These are phyloP conservation scores for Apoda limacodes DNA, from an alignment of 2,888 invertebrate species.

Conservation along the genomic window DNA sequence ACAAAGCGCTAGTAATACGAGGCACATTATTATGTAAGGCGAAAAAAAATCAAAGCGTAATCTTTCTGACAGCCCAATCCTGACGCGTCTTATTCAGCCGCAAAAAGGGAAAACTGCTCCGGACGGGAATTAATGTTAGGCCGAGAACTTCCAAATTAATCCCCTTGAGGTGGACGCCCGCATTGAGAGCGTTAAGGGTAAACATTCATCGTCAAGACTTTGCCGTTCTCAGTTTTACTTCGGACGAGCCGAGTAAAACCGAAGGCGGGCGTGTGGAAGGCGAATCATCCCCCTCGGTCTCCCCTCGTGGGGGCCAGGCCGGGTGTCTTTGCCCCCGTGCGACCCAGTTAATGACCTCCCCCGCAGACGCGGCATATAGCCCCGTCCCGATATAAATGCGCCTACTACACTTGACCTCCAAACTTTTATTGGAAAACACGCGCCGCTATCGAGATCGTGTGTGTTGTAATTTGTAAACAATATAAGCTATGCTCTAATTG, in stretches of 20 bases:
- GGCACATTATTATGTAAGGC: too few species aligned
- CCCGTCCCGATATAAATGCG: slow-evolving; percentile 67
- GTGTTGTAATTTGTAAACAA: slow-evolving; percentile 49
- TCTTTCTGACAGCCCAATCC: slow-evolving; percentile 36
- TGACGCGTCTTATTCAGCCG: slow-evolving; percentile 29
- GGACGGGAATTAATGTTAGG: slow-evolving; percentile 41
- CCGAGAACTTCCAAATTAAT: slow-evolving; percentile 53
- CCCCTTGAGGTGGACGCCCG: slow-evolving; percentile 47
- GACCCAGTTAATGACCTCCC: slow-evolving; percentile 69
- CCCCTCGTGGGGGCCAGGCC: slow-evolving; percentile 40
- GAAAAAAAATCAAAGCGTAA: slow-evolving; percentile 27
- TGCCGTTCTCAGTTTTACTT: slow-evolving; percentile 27
- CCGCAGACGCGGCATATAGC: slow-evolving; percentile 58
- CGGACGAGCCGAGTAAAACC: slow-evolving; percentile 26
- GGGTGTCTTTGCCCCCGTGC: slow-evolving; percentile 61
- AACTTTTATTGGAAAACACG: slow-evolving; percentile 68
- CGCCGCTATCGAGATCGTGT: slow-evolving; percentile 50
- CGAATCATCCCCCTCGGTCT: slow-evolving; percentile 53
- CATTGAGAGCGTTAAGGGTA: slow-evolving; percentile 39
- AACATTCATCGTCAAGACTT: slow-evolving; percentile 39
- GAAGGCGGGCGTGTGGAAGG: slow-evolving; percentile 33
- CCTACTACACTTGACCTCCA: slow-evolving; percentile 70
- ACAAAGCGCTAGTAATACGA: slow-evolving; percentile 27
- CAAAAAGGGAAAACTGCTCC: slow-evolving; percentile 46
- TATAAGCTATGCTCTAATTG: too few species aligned